Evolutionary conservation across 1,140 invertebrate species (phyloP).

Genomic region (Philaenus spumarius): DNA sequence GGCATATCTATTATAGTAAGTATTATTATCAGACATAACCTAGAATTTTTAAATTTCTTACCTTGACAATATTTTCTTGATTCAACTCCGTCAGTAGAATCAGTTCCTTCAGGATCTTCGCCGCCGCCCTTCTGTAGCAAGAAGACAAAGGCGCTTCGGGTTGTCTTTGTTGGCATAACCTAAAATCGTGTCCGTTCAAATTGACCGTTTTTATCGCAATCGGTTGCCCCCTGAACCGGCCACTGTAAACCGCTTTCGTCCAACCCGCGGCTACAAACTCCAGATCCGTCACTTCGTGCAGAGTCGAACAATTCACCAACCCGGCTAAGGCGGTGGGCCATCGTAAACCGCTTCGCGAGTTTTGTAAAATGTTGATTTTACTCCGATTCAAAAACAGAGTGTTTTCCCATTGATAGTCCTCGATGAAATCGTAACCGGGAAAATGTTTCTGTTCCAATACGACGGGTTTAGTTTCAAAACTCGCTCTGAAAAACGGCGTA

Average conservation of each 20-base stretch:
- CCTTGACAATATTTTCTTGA: conserved; percentile 30
- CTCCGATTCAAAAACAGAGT: conserved; percentile 7
- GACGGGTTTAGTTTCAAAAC: background rate
- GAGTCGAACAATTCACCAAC: conserved; percentile 25
- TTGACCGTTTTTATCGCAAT: conserved; percentile 45
- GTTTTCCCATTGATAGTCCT: background rate
- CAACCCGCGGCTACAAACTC: conserved; percentile 40
- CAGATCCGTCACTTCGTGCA: conserved; percentile 24
- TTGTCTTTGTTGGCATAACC: conserved; percentile 32
- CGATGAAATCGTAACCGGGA: background rate
- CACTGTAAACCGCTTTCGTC: conserved; percentile 45
- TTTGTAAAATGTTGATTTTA: background rate
- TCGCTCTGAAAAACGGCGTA: background rate
- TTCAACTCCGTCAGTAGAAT: conserved; percentile 27
- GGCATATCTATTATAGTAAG: too few species aligned
- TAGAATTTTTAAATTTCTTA: too few species aligned
- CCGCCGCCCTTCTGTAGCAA: conserved; percentile 40
- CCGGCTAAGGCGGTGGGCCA: background rate
- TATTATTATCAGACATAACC: too few species aligned
- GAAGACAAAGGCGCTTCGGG: conserved; percentile 21
- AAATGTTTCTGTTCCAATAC: background rate
- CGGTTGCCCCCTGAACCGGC: conserved; percentile 28
- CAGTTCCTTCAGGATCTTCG: conserved; percentile 36
- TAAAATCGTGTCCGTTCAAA: conserved; percentile 40
- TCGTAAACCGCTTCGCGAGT: background rate